Percentiles rank a stretch among this genome's conserved stretches.
These are phyloP conservation scores for Pipistrellus pipistrellus DNA, from an alignment of 2,797 vertebrate species.

Conservation along the genomic window DNA sequence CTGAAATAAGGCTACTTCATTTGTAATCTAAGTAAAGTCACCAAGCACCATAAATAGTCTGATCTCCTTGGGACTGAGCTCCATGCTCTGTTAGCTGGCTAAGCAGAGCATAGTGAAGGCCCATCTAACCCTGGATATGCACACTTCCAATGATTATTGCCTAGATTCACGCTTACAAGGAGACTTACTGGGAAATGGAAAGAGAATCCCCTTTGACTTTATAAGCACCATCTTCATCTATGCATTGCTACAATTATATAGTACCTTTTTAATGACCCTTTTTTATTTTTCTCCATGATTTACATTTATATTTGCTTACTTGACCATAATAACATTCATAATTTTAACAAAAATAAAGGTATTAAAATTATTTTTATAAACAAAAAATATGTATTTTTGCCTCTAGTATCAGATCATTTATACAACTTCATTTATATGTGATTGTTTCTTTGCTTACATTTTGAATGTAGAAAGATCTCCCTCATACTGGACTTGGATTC, in stretches of 20 bases:
- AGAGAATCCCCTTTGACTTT: not conserved
- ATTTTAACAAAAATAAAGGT: slow-evolving; percentile 30
- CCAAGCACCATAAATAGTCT: slow-evolving; percentile 68
- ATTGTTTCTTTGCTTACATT: not conserved
- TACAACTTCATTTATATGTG: not conserved
- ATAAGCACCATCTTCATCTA: not conserved
- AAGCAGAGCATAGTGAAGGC: slow-evolving; percentile 60
- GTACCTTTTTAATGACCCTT: not conserved
- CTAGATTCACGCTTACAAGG: not conserved
- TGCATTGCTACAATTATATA: not conserved
- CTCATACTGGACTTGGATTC: not conserved
- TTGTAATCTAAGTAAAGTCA: slow-evolving; percentile 75
- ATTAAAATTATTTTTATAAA: slow-evolving; percentile 10
- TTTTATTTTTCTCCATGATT: slow-evolving; percentile 3
- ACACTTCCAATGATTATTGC: not conserved
- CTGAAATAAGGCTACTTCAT: slow-evolving; percentile 74
- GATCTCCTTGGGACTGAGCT: slow-evolving; percentile 60
- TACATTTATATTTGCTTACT: not conserved
- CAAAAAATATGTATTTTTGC: not conserved
- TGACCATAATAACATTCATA: not conserved
- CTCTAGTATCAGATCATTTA: not conserved
- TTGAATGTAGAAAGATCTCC: not conserved
- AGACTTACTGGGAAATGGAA: not conserved
- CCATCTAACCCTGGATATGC: not conserved
- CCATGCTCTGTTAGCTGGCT: slow-evolving; percentile 63